phyloP scores from a whole-genome alignment of 2,888 invertebrate genomes.

The Artemia sinica region DNA sequence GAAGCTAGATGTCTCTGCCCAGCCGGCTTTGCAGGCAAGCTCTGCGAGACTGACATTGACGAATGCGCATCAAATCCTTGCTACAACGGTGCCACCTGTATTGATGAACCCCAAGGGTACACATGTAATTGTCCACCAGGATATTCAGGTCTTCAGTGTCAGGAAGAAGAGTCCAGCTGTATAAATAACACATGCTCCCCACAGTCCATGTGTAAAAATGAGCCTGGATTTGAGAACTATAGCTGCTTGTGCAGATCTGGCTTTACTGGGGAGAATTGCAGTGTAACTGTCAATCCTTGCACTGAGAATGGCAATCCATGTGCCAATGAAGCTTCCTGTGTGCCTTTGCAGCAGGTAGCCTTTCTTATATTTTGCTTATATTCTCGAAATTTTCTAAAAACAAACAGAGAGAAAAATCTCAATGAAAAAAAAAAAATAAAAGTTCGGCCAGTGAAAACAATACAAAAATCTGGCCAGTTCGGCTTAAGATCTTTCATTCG shows the following conservation, averaged over 20 bases:
- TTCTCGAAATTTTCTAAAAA: too few species aligned
- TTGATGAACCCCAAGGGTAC: conserved; percentile 79
- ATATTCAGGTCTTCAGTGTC: conserved; percentile 81
- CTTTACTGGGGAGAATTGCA: conserved; percentile 80
- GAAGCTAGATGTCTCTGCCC: conserved; percentile 81
- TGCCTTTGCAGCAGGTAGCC: conserved; percentile 56
- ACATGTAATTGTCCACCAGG: conserved; percentile 70
- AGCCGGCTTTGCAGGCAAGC: conserved; percentile 58
- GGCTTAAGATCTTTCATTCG: too few species aligned
- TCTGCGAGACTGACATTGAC: conserved; percentile 85
- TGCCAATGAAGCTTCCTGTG: conserved; percentile 70
- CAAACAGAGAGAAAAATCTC: too few species aligned
- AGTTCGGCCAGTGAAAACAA: too few species aligned
- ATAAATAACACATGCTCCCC: conserved; percentile 78
- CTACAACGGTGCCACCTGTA: conserved; percentile 77
- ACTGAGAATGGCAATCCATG: conserved; percentile 77
- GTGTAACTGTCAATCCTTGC: conserved; percentile 73
- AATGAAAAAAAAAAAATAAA: too few species aligned
- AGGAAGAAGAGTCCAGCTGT: conserved; percentile 79
- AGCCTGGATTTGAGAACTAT: conserved; percentile 67
- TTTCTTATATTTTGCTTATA: conserved; percentile 25
- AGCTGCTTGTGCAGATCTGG: conserved; percentile 86
- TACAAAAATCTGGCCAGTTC: too few species aligned
- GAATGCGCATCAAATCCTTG: conserved; percentile 88
- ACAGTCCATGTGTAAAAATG: conserved; percentile 91